Evolutionary conservation across 2,888 invertebrate species (phyloP), one percentile per base, ranked within the genome.

Genomic region (Megaustenia siamemsis): DNA sequence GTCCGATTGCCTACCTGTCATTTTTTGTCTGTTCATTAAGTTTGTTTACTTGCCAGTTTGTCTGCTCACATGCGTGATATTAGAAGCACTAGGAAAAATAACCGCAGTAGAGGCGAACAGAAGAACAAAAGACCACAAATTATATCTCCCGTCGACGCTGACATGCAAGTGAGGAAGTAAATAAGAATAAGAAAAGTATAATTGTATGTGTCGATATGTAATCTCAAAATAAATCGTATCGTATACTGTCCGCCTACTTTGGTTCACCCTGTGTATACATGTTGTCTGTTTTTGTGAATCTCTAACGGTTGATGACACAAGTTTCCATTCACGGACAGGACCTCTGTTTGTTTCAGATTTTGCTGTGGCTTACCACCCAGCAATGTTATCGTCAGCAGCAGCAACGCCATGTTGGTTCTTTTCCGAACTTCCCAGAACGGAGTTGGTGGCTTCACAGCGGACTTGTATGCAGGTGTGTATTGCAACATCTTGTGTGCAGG

Each of bases 361-460:
- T 86, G 86, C 71, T 86, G 86, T 66, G 86, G 86, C 1, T 69
- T 76, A 21, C 63, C 86, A 0, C 86, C 86, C 18, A 28, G 53
- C 0, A 75, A 56, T 8, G 43, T 82, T 3, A 66, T 86, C 1
- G 71, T 56, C 35, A 84, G 84, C 60, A 80, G 84, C 28, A 69
- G 82, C 0, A 84, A 82, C 79, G 49, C 79, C 28, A 84, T 82
- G 84, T 32, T 86, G 69, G 78, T 86, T 21, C 32, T 82, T 15
- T 86, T 86, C 56, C 24, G 76, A 10, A 86, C 86, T 0, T 60
- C 79, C 0, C 73, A 45, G 21, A 56, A 35, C 0, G 86, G 86
- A 0, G 78, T 71, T 28, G 86, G 86, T 6, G 86, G 86, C 0
- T 86, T 86, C 43, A 45, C 18, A 21, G 86, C 86, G 1, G 75